Conservation (phyloP, 2,797 vertebrate species). For the Cirrhinus mrigala region DNA sequence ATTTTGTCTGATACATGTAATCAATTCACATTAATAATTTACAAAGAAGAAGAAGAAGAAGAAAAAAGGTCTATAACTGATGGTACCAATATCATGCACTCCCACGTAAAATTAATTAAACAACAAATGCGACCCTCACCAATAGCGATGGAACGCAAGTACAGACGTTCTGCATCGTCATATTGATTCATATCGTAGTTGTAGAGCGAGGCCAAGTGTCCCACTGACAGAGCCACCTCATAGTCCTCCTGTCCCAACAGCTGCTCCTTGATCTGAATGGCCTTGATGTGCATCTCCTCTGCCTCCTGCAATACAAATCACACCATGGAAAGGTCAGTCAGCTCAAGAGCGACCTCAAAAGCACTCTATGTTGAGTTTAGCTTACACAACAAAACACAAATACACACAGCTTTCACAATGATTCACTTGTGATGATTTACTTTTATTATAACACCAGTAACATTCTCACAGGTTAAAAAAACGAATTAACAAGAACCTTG, state of each 20-base stretch:
- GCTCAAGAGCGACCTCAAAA: neutral
- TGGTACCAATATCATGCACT: neutral
- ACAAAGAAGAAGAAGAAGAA: too few relatives aligned
- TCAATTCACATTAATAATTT: neutral
- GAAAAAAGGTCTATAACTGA: neutral
- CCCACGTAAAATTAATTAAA: neutral
- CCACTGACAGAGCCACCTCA: slow-evolving; percentile 97
- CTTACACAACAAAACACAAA: slow-evolving; percentile 18
- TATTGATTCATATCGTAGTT: slow-evolving; percentile 99
- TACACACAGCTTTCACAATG: neutral
- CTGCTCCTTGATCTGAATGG: slow-evolving; percentile 99
- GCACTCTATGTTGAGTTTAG: neutral
- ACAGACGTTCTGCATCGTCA: slow-evolving; percentile 97
- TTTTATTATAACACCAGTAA: neutral
- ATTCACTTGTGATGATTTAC: neutral
- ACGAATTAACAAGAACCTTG: slow-evolving; percentile 81
- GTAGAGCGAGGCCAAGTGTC: slow-evolving; percentile 97
- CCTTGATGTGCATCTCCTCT: slow-evolving; percentile 99
- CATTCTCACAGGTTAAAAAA: neutral
- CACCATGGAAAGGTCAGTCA: slow-evolving; percentile 5
- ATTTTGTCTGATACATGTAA: neutral
- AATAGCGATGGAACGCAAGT: slow-evolving; percentile 97
- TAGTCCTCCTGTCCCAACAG: slow-evolving; percentile 99
- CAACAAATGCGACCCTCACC: slow-evolving; percentile 76
- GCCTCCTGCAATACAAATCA: slow-evolving; percentile 84